A percentile compares a stretch with the other conserved stretches of the same genome.
phyloP scores from a whole-genome alignment of 2,797 vertebrate genomes.

The Ara ararauna region DNA sequence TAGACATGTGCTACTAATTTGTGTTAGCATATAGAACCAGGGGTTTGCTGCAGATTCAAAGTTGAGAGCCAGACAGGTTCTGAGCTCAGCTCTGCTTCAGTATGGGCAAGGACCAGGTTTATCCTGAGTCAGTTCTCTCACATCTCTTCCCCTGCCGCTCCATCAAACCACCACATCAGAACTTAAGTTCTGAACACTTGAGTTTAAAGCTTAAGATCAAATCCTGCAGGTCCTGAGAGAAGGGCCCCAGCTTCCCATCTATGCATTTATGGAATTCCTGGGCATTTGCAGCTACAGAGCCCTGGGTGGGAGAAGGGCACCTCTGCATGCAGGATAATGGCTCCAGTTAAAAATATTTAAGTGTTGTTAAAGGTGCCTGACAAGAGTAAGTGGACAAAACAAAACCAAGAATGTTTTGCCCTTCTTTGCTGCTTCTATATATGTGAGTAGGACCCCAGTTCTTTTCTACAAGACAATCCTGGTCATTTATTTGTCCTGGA shows the following conservation, averaged over 20 bases:
- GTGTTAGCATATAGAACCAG: neutral
- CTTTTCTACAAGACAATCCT: neutral
- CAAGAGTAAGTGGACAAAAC: neutral
- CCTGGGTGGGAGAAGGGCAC: neutral
- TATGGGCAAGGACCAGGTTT: neutral
- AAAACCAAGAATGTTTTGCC: neutral
- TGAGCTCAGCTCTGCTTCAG: neutral
- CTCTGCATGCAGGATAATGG: neutral
- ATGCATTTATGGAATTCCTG: constrained; percentile 11
- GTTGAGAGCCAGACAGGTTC: neutral
- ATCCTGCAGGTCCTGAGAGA: neutral
- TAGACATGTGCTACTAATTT: neutral
- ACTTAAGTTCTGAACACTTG: neutral
- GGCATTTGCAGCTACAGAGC: neutral
- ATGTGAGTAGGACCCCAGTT: fast-evolving
- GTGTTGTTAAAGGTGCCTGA: neutral
- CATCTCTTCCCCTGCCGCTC: neutral
- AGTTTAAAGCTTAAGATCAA: neutral
- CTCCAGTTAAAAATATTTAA: neutral
- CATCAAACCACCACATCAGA: neutral
- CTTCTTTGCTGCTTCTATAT: neutral
- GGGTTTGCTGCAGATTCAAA: neutral
- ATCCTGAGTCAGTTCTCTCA: neutral
- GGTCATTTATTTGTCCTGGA: constrained; percentile 2
- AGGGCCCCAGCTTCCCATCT: neutral